Percentiles rank a stretch among this genome's conserved stretches.
Evolutionary conservation across 2,888 invertebrate genomes (phyloP).

Genomic region (Myathropa florea): DNA sequence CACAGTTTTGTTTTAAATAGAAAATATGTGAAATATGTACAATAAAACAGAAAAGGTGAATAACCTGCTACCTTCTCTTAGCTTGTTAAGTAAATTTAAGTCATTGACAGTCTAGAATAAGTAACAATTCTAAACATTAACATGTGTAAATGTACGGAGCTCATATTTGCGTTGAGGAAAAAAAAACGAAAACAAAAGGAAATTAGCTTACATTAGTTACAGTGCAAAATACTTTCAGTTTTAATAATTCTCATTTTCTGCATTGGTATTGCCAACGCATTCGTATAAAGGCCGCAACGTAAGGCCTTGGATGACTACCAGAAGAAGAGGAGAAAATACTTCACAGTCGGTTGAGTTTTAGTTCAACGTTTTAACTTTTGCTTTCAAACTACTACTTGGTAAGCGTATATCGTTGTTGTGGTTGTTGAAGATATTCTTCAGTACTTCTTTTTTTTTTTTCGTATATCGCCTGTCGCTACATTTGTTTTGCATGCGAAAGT

Average conservation of each 20-base stretch:
- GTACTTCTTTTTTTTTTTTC: constrained; percentile 47
- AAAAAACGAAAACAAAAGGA: constrained; percentile 1
- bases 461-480: constrained; percentile 42
- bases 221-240: constrained; percentile 54
- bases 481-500: constrained; percentile 68
- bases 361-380: constrained; percentile 68
- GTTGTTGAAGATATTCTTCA: constrained; percentile 54
- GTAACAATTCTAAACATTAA: not conserved
- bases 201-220: constrained; percentile 20
- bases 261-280: constrained; percentile 46
- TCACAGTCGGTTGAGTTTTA: constrained; percentile 61
- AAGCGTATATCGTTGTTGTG: constrained; percentile 38
- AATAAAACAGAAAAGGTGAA: not conserved
- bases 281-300: constrained; percentile 48
- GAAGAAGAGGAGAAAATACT: constrained; percentile 63
- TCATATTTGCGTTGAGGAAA: constrained; percentile 9
- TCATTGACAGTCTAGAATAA: not conserved
- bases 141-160: not conserved
- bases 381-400: constrained; percentile 51
- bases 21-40: too few relatives aligned
- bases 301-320: constrained; percentile 46
- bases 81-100: not conserved
- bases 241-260: constrained; percentile 53
- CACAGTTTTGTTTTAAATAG: too few relatives aligned
- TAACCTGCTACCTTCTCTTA: not conserved